phyloP scores from a whole-genome alignment of 2,797 vertebrate species.

The Chloroceryle inda region DNA sequence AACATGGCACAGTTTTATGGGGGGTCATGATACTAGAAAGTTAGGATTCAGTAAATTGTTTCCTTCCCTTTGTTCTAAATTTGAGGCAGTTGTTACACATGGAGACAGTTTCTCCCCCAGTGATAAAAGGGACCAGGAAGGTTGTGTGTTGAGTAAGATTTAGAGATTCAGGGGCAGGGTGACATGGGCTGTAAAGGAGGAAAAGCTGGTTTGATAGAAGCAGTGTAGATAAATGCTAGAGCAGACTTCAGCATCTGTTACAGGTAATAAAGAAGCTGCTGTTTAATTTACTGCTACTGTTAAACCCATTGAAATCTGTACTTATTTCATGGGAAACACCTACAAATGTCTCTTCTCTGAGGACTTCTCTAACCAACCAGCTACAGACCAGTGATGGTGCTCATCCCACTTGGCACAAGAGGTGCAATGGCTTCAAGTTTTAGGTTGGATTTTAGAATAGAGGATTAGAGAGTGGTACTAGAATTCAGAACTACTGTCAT shows the following conservation, averaged over 20 bases:
- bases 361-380: neutral
- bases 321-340: neutral
- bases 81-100: neutral
- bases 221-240: neutral
- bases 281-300: neutral
- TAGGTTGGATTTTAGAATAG: neutral
- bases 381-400: neutral
- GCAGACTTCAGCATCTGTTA: neutral
- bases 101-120: neutral
- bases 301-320: neutral
- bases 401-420: neutral
- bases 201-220: neutral
- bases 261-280: neutral
- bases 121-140: neutral
- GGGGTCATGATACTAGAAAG: neutral
- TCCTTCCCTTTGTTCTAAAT: neutral
- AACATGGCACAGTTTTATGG: neutral
- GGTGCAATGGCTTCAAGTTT: neutral
- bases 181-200: neutral
- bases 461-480: neutral
- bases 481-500: neutral
- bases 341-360: neutral
- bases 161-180: neutral
- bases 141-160: neutral
- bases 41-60: neutral